Evolutionary conservation across 2,888 invertebrate genomes (phyloP).

Genomic region (Drosophila kokeensis): DNA sequence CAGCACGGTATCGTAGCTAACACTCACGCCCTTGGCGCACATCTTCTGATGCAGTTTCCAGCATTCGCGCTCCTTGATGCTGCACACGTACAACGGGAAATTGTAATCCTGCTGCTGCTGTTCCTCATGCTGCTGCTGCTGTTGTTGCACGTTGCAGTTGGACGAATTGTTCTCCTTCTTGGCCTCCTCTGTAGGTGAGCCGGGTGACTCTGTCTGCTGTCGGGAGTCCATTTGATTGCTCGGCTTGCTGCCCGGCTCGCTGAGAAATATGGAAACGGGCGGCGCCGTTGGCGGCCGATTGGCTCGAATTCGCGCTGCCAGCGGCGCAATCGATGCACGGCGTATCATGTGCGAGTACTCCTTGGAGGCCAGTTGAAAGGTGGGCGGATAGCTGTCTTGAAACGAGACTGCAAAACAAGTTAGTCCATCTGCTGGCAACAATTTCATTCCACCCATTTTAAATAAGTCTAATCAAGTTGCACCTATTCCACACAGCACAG

Average conservation of each 20-base stretch:
- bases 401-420: slow-evolving; percentile 83
- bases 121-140: slow-evolving; percentile 20
- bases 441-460: background rate
- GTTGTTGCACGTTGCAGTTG: slow-evolving; percentile 58
- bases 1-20: slow-evolving; percentile 89
- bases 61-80: slow-evolving; percentile 88
- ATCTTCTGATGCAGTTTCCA: slow-evolving; percentile 89
- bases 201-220: slow-evolving; percentile 16
- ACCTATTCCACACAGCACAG: too few species aligned
- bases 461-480: background rate
- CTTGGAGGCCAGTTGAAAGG: slow-evolving; percentile 82
- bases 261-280: slow-evolving; percentile 82
- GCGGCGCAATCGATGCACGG: slow-evolving; percentile 83
- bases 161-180: slow-evolving; percentile 73
- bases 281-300: slow-evolving; percentile 85
- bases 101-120: slow-evolving; percentile 65
- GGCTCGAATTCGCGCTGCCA: slow-evolving; percentile 83
- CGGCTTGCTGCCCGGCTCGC: slow-evolving; percentile 48
- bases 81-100: slow-evolving; percentile 86
- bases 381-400: slow-evolving; percentile 84
- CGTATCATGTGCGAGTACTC: slow-evolving; percentile 84
- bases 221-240: slow-evolving; percentile 31
- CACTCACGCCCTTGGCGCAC: slow-evolving; percentile 88
- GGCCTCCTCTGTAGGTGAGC: slow-evolving; percentile 40
- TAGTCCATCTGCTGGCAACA: slow-evolving; percentile 9